Evolutionary conservation across 2,113 vertebrate genomes (phyloP).

Genomic region (Hemibagrus wyckioides): DNA sequence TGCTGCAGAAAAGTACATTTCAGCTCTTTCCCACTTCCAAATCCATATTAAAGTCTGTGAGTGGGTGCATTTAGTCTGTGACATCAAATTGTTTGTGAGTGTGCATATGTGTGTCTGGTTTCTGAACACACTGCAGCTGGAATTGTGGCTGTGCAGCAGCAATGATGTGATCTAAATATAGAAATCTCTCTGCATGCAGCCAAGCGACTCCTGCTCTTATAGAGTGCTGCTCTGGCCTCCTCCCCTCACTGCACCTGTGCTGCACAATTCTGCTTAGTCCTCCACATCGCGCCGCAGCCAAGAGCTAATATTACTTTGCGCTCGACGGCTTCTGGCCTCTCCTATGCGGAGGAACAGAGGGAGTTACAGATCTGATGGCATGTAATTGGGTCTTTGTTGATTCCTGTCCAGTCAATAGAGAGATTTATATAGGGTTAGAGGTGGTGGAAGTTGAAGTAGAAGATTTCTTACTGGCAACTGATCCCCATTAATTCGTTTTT

Average conservation of each 20-base stretch:
- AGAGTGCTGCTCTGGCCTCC: slow-evolving; percentile 38
- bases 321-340: background rate
- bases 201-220: slow-evolving; percentile 50
- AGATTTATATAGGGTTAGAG: background rate
- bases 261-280: slow-evolving; percentile 41
- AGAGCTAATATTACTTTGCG: slow-evolving; percentile 18
- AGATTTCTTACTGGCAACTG: background rate
- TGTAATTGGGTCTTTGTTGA: slow-evolving; percentile 4
- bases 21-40: background rate
- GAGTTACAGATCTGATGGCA: background rate
- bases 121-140: background rate
- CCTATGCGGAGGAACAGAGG: slow-evolving; percentile 2
- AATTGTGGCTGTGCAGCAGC: slow-evolving; percentile 57
- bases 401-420: background rate
- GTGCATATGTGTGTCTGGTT: background rate
- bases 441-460: background rate
- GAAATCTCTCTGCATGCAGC: slow-evolving; percentile 61
- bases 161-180: slow-evolving; percentile 72
- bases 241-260: slow-evolving; percentile 51
- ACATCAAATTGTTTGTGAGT: background rate
- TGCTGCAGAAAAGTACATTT: background rate
- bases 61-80: background rate
- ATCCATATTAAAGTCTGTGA: background rate
- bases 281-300: slow-evolving; percentile 16
- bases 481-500: background rate